These are phyloP conservation scores for Delphinus delphis DNA, from an alignment of 2,113 vertebrate genomes.

Conservation along the genomic window DNA sequence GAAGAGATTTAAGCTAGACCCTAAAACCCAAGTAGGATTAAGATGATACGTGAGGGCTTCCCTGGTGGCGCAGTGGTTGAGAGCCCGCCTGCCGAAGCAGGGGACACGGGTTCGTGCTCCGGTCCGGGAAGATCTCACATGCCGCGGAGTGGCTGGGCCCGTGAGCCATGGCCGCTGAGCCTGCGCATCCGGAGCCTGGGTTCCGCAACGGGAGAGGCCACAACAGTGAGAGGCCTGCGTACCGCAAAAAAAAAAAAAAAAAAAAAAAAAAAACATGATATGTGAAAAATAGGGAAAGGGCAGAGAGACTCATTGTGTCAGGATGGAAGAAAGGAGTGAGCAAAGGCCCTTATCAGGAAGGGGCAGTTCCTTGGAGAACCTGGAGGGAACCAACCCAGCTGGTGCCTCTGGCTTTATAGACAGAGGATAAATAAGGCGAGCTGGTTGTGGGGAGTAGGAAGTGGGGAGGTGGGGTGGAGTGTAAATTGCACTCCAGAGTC, in stretches of 20 bases:
- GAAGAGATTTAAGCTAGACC: not conserved
- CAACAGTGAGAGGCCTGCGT: no score
- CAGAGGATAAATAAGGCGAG: not conserved
- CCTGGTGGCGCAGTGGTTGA: no score
- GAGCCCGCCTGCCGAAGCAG: no score
- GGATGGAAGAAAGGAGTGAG: not conserved
- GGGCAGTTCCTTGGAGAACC: not conserved
- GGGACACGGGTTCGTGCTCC: no score
- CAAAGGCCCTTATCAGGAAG: not conserved
- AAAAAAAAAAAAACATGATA: not conserved
- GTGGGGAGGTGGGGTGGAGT: not conserved
- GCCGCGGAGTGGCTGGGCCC: no score
- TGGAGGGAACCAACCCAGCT: not conserved
- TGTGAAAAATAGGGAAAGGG: not conserved
- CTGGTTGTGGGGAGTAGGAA: not conserved
- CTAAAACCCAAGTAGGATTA: not conserved
- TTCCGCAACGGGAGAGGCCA: no score
- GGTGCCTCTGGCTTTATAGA: not conserved
- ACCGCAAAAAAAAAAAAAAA: no score
- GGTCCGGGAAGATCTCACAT: no score
- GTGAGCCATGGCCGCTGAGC: no score
- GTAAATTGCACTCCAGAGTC: not conserved
- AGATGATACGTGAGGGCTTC: not conserved
- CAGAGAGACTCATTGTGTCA: not conserved
- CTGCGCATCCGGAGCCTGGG: no score